Base-by-base conservation (phyloP, 2,113 vertebrate genomes). In the Spea bombifrons region DNA sequence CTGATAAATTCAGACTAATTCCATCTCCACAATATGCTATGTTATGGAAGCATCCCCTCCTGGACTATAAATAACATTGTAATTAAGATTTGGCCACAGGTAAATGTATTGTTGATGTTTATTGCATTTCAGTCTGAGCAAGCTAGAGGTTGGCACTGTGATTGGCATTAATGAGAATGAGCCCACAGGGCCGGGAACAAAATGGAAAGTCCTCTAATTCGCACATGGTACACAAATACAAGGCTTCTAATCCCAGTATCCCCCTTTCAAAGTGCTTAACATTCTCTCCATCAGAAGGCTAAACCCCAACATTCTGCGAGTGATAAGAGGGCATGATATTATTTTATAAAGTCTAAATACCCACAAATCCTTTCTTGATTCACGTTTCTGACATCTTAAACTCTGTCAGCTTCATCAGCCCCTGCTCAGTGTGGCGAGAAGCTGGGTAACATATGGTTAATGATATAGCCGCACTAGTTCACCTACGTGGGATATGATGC, bases 1-100 rank as follows among this genome's bases (percentile, higher is more conserved):
- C 9, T 46, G 76, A 78, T 71, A 63, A 53, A 65, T 78, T 78
- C 76, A 59, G 45, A n/a, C 68, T 71, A 78, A 71, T 70, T 61
- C 67, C 63, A 50, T 78, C 50, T 50, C 75, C 69, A 63, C 69
- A 78, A 78, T 78, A 72, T 71, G 76, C 64, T 68, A 71, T 61
- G 44, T 63, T 70, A 52, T n/a, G 16, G 66, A 70, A 70, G 75
- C 66, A 45, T 71, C 76, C 64, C 57, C 16, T 44, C 30, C 48
- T 43, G 61, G 69, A 48, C 48, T 45, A 63, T 46, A n/a, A 71
- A 70, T 71, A 78, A 78, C 68, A 48, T 52, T 78, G n/a, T 61
- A 46, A 78, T 78, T 43, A 16, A 49, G n/a, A 7, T 50, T 49
- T 16, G 13, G 7, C 9, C 13, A 30, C 67, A 50, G 46, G 47